phyloP scores from a whole-genome alignment of 2,797 vertebrate genomes.

The Malurus leucopterus region DNA sequence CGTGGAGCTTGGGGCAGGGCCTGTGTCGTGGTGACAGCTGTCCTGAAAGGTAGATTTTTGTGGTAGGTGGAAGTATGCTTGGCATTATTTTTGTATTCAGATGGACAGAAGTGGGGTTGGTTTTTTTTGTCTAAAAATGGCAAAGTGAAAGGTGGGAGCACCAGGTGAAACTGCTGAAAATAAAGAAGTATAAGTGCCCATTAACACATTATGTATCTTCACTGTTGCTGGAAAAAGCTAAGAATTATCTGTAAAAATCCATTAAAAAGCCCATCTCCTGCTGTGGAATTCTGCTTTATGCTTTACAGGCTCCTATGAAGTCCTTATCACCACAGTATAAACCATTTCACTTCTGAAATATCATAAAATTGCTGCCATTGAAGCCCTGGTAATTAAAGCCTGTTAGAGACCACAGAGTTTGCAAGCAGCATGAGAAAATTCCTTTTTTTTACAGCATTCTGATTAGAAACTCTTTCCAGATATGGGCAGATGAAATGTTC shows the following conservation, averaged over 20 bases:
- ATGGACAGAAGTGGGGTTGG: not conserved
- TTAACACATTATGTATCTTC: not conserved
- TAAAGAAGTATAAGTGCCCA: not conserved
- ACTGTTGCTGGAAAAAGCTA: not conserved
- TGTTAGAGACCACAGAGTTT: not conserved
- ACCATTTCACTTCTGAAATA: conserved; percentile 5
- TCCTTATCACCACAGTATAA: conserved; percentile 22
- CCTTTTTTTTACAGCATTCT: not conserved
- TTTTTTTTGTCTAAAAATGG: not conserved
- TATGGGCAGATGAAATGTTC: conserved; percentile 27
- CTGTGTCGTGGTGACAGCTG: not conserved
- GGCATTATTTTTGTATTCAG: not conserved
- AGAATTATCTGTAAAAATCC: not conserved
- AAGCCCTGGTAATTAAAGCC: conserved; percentile 19
- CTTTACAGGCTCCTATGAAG: not conserved
- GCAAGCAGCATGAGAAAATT: conserved; percentile 6
- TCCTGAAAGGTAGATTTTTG: not conserved
- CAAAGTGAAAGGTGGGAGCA: not conserved
- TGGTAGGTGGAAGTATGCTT: not conserved
- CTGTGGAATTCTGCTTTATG: not conserved
- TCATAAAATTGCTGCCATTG: conserved; percentile 18
- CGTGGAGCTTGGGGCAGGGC: not conserved
- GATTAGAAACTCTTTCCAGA: conserved; percentile 33
- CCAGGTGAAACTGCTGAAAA: not conserved
- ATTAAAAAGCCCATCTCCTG: not conserved